These are phyloP conservation scores for Tetranychus urticae DNA, from an alignment of 1,140 invertebrate species.

Conservation along the genomic window DNA sequence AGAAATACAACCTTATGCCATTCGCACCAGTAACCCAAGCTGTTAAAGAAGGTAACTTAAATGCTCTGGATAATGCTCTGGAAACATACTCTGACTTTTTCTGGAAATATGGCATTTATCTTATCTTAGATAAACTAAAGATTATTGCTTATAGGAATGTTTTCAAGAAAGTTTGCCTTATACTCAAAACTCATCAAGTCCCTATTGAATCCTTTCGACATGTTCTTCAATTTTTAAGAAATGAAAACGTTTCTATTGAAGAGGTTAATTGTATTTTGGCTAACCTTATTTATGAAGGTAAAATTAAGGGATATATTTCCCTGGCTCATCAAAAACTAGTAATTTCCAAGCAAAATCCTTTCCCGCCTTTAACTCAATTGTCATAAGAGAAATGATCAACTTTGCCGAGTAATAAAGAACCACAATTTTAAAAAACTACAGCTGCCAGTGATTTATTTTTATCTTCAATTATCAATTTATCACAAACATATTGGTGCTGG, in stretches of 20 bases:
- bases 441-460: no score
- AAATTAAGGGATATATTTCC: slow-evolving; percentile 78
- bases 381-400: neutral
- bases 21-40: slow-evolving; percentile 67
- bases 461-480: no score
- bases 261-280: slow-evolving; percentile 88
- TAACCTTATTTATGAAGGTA: slow-evolving; percentile 71
- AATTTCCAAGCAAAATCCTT: slow-evolving; percentile 87
- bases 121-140: slow-evolving; percentile 88
- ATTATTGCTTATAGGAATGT: slow-evolving; percentile 84
- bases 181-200: slow-evolving; percentile 68
- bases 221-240: slow-evolving; percentile 42
- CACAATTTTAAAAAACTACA: no score
- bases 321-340: slow-evolving; percentile 90
- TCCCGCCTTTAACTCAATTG: slow-evolving; percentile 32
- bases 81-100: slow-evolving; percentile 69
- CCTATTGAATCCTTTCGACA: slow-evolving; percentile 54
- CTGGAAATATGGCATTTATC: slow-evolving; percentile 79
- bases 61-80: slow-evolving; percentile 58
- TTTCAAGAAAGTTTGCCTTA: slow-evolving; percentile 78
- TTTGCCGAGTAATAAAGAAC: no score
- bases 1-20: slow-evolving; percentile 70
- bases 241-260: slow-evolving; percentile 65
- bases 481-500: no score
- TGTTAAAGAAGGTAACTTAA: slow-evolving; percentile 59